A percentile compares a stretch with the other conserved stretches of the same genome.
Conservation (phyloP, 2,113 vertebrate species). For the Dissostichus mawsoni region DNA sequence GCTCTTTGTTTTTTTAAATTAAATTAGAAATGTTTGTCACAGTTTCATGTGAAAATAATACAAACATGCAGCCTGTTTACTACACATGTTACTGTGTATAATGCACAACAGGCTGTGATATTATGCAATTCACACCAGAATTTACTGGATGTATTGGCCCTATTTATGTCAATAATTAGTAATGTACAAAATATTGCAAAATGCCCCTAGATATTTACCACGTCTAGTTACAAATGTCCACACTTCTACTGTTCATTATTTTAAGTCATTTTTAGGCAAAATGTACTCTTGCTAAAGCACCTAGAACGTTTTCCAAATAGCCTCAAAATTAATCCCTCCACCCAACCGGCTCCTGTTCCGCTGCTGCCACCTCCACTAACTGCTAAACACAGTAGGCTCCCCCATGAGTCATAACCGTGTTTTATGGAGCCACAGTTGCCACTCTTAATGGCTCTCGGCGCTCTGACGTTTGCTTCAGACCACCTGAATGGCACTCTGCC, state of each 20-base stretch:
- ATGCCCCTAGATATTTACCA: neutral
- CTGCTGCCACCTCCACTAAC: constrained; percentile 71
- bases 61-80: neutral
- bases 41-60: neutral
- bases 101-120: neutral
- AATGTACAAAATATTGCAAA: neutral
- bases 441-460: constrained; percentile 66
- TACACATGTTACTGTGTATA: neutral
- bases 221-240: neutral
- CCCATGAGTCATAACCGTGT: constrained; percentile 67
- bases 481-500: constrained; percentile 68
- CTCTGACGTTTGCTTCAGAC: constrained; percentile 68
- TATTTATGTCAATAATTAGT: neutral
- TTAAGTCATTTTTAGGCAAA: constrained; percentile 4
- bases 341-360: constrained; percentile 62
- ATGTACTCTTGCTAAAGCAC: neutral
- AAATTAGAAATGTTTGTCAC: neutral
- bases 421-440: constrained; percentile 76
- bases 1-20: neutral
- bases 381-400: constrained; percentile 73
- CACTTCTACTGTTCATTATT: neutral
- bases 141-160: neutral
- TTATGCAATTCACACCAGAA: neutral
- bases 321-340: constrained; percentile 40
- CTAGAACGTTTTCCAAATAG: neutral